Conservation (phyloP, 2,888 invertebrate species). For the Xylota segnis region DNA sequence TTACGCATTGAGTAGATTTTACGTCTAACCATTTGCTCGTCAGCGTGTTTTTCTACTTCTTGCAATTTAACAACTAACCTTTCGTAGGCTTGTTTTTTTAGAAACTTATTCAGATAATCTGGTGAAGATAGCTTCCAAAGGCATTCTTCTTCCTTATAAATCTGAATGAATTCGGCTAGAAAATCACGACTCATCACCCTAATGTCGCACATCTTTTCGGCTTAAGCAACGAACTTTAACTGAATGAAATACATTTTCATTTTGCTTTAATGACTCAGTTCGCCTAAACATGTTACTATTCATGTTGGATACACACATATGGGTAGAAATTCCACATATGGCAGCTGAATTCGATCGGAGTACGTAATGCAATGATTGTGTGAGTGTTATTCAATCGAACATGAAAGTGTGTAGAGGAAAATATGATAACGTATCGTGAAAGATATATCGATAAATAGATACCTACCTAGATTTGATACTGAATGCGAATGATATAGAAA, state of each 20-base stretch:
- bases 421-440: no score
- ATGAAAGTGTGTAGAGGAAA: no score
- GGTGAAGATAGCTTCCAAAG: no score
- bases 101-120: no score
- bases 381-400: not conserved
- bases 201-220: not conserved
- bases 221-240: no score
- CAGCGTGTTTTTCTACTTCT: no score
- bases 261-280: not conserved
- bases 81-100: no score
- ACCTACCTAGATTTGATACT: no score
- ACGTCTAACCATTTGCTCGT: not conserved
- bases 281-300: not conserved
- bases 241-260: not conserved
- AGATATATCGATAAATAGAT: no score
- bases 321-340: not conserved
- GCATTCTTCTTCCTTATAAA: not conserved
- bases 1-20: not conserved
- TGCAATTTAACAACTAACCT: no score
- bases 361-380: not conserved
- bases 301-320: not conserved
- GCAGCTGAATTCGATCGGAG: not conserved
- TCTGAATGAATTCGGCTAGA: not conserved
- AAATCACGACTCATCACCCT: slow-evolving; percentile 2
- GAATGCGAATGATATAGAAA: no score